Evolutionary conservation across 2,113 vertebrate genomes (phyloP).

Genomic region (Nerophis ophidion): DNA sequence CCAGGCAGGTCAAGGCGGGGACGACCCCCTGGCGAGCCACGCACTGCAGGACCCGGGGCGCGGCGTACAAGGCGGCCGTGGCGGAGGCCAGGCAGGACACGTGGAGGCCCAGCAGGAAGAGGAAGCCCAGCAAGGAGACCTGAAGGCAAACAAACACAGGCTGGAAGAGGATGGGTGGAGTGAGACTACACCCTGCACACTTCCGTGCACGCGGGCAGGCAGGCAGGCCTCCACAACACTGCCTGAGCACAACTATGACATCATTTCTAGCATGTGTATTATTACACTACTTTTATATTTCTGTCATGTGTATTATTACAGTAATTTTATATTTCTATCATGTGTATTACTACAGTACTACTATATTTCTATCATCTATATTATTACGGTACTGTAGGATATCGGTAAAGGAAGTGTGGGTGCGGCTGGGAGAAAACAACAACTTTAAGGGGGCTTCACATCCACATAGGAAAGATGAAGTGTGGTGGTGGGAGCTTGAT

Average conservation of each 20-base stretch:
- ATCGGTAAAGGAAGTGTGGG: too few species aligned
- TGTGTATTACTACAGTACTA: too few species aligned
- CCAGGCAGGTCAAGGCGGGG: conserved; percentile 79
- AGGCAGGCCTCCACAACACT: conserved; percentile 60
- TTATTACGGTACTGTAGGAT: too few species aligned
- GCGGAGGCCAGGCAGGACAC: conserved; percentile 97
- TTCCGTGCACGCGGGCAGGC: conserved; percentile 57
- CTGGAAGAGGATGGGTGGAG: conserved; percentile 64
- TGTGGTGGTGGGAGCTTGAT: too few species aligned
- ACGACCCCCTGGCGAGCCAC: conserved; percentile 93
- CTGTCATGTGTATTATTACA: too few species aligned
- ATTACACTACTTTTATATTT: too few species aligned
- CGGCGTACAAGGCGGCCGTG: conserved; percentile 93
- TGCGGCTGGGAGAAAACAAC: too few species aligned
- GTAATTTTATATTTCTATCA: too few species aligned
- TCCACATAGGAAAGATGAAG: too few species aligned
- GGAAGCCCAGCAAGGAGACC: conserved; percentile 96
- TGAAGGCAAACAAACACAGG: conserved; percentile 72
- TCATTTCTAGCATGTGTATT: too few species aligned
- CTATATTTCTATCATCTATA: too few species aligned
- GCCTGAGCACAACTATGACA: conserved; percentile 2
- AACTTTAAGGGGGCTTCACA: too few species aligned
- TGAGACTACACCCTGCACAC: conserved; percentile 58
- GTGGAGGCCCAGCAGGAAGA: conserved; percentile 94
- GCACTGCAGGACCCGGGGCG: conserved; percentile 94